Evolutionary conservation across 2,888 invertebrate species (phyloP).

Genomic region (Taphrorychus bicolor): DNA sequence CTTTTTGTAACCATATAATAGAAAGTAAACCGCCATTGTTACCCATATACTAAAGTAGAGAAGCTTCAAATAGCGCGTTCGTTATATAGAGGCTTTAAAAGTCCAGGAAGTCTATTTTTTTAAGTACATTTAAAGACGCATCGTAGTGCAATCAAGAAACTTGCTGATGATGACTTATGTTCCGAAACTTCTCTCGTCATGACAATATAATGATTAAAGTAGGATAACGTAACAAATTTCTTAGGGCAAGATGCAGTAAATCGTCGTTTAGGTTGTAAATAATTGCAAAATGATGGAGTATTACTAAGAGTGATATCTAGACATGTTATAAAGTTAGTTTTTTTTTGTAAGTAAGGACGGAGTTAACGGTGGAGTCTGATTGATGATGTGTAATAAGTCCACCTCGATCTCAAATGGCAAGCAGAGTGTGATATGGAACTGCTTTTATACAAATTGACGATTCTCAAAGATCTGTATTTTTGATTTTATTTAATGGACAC

Average conservation of each 20-base stretch:
- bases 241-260: conserved; percentile 8
- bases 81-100: background rate
- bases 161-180: background rate
- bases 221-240: background rate
- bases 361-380: conserved; percentile 33
- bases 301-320: conserved; percentile 55
- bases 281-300: conserved; percentile 46
- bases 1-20: background rate
- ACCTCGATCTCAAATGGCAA: conserved; percentile 57
- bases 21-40: background rate
- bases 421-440: conserved; percentile 60
- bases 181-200: background rate
- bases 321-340: conserved; percentile 45
- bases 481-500: background rate
- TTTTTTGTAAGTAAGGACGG: conserved; percentile 42
- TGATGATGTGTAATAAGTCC: conserved; percentile 40
- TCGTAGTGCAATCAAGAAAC: conserved; percentile 3
- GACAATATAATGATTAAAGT: conserved; percentile 2
- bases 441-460: conserved; percentile 53
- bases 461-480: conserved; percentile 55
- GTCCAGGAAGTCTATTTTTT: background rate
- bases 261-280: conserved; percentile 37
- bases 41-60: background rate
- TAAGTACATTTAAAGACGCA: background rate
- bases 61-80: background rate